Evolutionary conservation across 37 sponge, comb jelly and placozoan species (phyloP).

Genomic region (Dysidea cf. avara): DNA sequence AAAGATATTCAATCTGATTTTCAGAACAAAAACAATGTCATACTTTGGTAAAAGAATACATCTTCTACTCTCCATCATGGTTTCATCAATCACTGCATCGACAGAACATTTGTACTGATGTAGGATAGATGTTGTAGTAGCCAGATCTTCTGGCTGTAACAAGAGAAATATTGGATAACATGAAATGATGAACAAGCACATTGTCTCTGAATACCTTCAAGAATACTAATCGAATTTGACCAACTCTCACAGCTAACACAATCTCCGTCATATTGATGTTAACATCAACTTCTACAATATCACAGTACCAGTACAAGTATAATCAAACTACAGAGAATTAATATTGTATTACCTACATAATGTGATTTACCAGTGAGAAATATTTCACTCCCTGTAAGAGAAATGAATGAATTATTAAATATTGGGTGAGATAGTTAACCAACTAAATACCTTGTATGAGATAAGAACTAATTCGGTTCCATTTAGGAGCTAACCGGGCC

Average conservation of each 20-base stretch:
- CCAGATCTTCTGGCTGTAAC: conserved; percentile 60
- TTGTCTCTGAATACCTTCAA: background rate
- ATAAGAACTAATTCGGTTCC: conserved; percentile 62
- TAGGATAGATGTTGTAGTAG: conserved; percentile 16
- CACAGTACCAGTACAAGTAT: conserved; percentile 26
- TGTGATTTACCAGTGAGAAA: conserved; percentile 27
- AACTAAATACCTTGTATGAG: conserved; percentile 58
- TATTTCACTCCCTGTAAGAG: conserved; percentile 45
- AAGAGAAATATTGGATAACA: background rate
- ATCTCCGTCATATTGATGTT: conserved; percentile 27
- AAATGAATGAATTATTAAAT: background rate
- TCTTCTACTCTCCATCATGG: conserved; percentile 37
- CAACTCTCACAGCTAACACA: conserved; percentile 14
- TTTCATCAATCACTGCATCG: conserved; percentile 25
- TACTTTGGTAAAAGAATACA: conserved; percentile 77
- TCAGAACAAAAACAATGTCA: background rate
- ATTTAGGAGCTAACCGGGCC: conserved; percentile 82
- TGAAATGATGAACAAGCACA: background rate
- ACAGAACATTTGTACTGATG: conserved; percentile 22
- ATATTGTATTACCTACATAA: conserved; percentile 25
- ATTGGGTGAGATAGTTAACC: background rate
- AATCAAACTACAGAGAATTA: conserved; percentile 32
- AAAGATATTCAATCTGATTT: background rate
- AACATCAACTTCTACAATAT: conserved; percentile 44
- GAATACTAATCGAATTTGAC: background rate